Evolutionary conservation across 2,888 invertebrate species (phyloP), one percentile per base, ranked within the genome.

Genomic region (Petrophora chlorosata): DNA sequence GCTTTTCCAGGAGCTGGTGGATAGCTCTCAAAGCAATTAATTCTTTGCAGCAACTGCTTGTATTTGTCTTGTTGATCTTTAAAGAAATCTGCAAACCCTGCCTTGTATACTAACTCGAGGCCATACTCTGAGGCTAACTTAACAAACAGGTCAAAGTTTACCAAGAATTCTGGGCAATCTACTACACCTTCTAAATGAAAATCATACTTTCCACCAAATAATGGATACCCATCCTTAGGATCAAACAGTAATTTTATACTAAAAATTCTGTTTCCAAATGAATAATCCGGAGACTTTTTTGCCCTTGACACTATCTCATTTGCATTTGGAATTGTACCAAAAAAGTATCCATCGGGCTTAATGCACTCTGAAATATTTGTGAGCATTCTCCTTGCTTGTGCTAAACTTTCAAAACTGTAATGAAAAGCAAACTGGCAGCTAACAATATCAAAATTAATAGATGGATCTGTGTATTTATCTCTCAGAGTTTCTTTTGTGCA

Each of bases 391-490:
- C 97, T 94, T 0, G 98, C 98, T 86, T 99, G 98, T 3, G 91
- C 83, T 51, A 97, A 83, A 48, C 96, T 95, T 83, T 98, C 98
- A 83, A 98, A 99, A 71, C 96, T 95, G 76, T 99, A 99, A 86
- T 99, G 99, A 76, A 99, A 95, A 13, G 98, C 97, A 92, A 99
- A 99, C 84, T 99, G 99, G 77, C 98, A 98, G 77, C 98, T 98
- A 0, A 97, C 97, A 28, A 99, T 73, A 80, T 99, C 97, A 69
- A 99, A 93, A 65, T 93, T 92, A 48, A 95, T 92, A 13, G 94
- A 94, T 1, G 95, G 93, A 79, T 98, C 95, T 67, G 92, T 91
- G 76, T 95, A 97, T 64, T 94, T 94, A 73, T 94, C 94, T 38
- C 95, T 90, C n/a, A 97, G 84, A 13, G 94, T 91, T 53, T 94